phyloP scores from a whole-genome alignment of 1,140 invertebrate genomes.

The Periplaneta americana region DNA sequence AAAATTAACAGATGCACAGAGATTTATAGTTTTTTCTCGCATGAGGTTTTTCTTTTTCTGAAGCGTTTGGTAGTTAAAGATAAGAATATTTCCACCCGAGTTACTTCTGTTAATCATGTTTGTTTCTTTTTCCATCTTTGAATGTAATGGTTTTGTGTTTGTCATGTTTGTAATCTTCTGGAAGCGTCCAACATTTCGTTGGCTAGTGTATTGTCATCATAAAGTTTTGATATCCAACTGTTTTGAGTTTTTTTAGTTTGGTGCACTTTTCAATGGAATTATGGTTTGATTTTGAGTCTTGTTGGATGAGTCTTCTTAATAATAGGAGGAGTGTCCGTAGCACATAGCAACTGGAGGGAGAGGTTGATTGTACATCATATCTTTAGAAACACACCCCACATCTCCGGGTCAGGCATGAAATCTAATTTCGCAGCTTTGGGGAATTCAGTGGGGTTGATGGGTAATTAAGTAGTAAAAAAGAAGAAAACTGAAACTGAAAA shows the following conservation, averaged over 20 bases:
- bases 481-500: background rate
- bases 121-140: background rate
- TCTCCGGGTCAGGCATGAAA: conserved; percentile 18
- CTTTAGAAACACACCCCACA: conserved; percentile 3
- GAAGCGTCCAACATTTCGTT: background rate
- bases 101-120: background rate
- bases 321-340: conserved; percentile 20
- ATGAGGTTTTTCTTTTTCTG: background rate
- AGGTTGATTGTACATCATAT: conserved; percentile 1
- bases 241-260: background rate
- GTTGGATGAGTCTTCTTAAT: conserved; percentile 8
- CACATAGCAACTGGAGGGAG: conserved; percentile 18
- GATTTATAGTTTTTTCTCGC: background rate
- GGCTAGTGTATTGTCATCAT: background rate
- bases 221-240: background rate
- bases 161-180: background rate
- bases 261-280: background rate
- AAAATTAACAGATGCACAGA: background rate
- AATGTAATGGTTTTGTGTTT: background rate
- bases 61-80: background rate
- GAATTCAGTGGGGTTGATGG: conserved; percentile 12
- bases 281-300: conserved; percentile 22
- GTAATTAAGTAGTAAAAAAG: background rate
- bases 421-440: conserved; percentile 11
- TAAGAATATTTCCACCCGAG: background rate